phyloP scores from a whole-genome alignment of 2,888 invertebrate species.

The Ormyrus nitidulus region DNA sequence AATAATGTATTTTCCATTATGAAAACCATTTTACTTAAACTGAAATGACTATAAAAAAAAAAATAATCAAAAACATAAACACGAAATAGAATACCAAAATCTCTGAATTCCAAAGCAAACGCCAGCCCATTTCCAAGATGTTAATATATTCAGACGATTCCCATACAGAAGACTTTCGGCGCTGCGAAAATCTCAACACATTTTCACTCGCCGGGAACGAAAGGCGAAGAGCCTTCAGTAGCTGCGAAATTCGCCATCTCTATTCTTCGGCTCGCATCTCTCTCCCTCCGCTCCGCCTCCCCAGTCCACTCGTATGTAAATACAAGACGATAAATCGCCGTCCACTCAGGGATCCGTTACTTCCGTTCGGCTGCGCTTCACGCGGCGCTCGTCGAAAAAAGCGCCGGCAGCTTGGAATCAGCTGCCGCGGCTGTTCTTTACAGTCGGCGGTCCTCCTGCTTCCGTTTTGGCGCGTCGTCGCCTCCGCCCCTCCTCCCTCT shows the following conservation, averaged over 20 bases:
- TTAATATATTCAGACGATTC: too few relatives aligned
- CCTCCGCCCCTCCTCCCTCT: neutral
- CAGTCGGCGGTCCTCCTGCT: conserved; percentile 35
- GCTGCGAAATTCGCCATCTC: conserved; percentile 5
- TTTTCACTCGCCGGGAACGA: neutral
- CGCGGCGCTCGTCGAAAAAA: neutral
- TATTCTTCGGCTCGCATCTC: conserved; percentile 24
- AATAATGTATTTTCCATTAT: too few relatives aligned
- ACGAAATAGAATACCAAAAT: too few relatives aligned
- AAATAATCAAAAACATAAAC: too few relatives aligned
- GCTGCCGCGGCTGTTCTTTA: conserved; percentile 15
- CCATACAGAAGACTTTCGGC: too few relatives aligned
- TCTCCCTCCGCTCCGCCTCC: conserved; percentile 25
- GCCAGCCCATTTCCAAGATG: too few relatives aligned
- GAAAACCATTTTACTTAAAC: too few relatives aligned
- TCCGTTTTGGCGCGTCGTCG: conserved; percentile 66
- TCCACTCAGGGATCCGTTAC: conserved; percentile 71
- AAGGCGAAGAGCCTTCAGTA: neutral
- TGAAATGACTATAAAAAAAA: too few relatives aligned
- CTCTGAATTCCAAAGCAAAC: too few relatives aligned
- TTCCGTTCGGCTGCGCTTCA: conserved; percentile 67
- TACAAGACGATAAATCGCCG: conserved; percentile 69
- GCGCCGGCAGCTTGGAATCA: neutral
- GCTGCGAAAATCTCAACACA: neutral
- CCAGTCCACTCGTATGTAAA: conserved; percentile 46